Evolutionary conservation across 2,888 invertebrate genomes (phyloP).

Genomic region (Celastrina argiolus): DNA sequence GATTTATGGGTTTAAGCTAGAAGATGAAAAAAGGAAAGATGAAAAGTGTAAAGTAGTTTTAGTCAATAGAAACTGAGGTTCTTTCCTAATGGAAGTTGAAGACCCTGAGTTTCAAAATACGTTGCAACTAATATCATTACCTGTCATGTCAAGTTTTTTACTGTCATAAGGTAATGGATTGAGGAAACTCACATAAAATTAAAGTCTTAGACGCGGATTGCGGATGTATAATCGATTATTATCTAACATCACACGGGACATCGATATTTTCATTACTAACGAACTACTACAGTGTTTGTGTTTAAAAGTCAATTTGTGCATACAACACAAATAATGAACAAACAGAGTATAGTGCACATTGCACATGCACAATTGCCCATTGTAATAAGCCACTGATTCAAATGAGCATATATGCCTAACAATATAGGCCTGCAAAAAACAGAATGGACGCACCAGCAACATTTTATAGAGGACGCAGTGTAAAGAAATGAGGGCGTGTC

Average conservation of each 20-base stretch:
- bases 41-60: no score
- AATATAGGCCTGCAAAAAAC: constrained; percentile 26
- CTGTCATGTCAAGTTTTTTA: background rate
- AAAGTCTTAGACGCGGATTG: background rate
- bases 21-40: background rate
- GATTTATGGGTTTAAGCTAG: background rate
- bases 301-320: background rate
- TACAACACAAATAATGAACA: constrained; percentile 2
- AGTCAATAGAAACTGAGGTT: no score
- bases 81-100: no score
- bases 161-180: background rate
- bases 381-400: constrained; percentile 25
- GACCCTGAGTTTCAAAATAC: no score
- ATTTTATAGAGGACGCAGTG: constrained; percentile 34
- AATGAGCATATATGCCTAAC: constrained; percentile 19
- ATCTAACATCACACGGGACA: background rate
- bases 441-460: constrained; percentile 30
- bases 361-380: constrained; percentile 12
- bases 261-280: background rate
- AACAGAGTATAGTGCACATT: background rate
- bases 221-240: background rate
- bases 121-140: background rate
- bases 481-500: constrained; percentile 47
- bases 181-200: background rate
- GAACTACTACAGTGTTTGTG: background rate